Conservation (phyloP, 2,888 invertebrate genomes). For the Polymixis lichenea region DNA sequence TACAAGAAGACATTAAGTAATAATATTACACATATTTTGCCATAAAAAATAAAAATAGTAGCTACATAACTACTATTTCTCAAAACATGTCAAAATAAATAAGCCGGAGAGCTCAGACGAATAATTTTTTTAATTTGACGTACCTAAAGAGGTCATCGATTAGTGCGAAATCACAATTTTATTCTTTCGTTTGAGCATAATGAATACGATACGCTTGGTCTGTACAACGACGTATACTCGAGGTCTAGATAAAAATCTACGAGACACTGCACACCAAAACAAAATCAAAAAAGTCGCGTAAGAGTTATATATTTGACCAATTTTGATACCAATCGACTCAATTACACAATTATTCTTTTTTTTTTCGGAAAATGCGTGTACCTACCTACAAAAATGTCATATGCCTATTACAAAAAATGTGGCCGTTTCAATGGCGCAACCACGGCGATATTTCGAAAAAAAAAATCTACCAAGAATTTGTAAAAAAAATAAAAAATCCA, state of each 20-base stretch:
- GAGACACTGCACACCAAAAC: background rate
- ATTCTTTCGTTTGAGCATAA: background rate
- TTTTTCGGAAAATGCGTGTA: background rate
- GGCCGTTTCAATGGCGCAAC: too few species aligned
- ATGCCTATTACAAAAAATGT: background rate
- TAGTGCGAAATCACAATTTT: background rate
- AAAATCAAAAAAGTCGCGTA: background rate
- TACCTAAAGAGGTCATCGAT: background rate
- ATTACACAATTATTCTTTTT: background rate
- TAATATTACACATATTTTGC: conserved; percentile 15
- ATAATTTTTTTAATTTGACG: conserved; percentile 2
- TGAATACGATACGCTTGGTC: conserved; percentile 2
- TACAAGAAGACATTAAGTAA: conserved; percentile 2
- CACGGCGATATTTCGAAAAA: too few species aligned
- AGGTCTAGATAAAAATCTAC: background rate
- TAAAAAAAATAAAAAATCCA: too few species aligned
- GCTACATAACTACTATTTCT: conserved; percentile 20
- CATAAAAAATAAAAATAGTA: conserved; percentile 9
- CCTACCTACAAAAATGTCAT: background rate
- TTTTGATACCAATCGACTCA: too few species aligned
- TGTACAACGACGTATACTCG: conserved; percentile 3
- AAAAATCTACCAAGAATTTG: too few species aligned
- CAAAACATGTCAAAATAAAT: conserved; percentile 25
- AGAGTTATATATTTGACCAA: too few species aligned
- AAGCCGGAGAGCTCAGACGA: background rate